Base-by-base conservation (phyloP, 2,113 vertebrate species). In the Junco hyemalis region DNA sequence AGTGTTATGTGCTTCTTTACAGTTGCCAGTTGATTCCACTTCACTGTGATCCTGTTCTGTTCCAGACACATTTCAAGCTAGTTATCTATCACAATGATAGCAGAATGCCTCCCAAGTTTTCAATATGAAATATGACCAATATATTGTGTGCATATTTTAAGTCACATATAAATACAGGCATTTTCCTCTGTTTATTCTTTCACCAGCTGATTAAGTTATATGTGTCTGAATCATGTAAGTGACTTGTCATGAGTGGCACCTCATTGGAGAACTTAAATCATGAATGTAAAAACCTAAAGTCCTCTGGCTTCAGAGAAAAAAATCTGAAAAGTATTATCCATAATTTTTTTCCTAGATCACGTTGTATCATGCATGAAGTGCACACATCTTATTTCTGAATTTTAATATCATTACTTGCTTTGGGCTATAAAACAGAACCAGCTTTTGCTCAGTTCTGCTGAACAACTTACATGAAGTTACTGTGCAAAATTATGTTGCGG, bases 401-500 rank as follows among this genome's bases (percentile, higher is more conserved):
- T 88, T 85, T 68, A 79, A 71, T 63, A 54, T 5, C 7, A 6
- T 54, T 89, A 84, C 36, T 82, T 72, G 36, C 35, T 95, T 86
- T 86, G 94, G 93, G 93, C 96, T 95, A 91, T 83, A 95, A 93
- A 93, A 69, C 28, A 68, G 33, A 54, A 94, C 8, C 44, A 69
- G 20, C 6, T 88, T 91, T 90, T 72, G 53, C 45, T 77, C 40
- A 61, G 51, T 63, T 94, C 44, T 24, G 24, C 44, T 72, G 78
- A 20, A 36, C 48, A 83, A 48, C 7, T 78, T 42, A 35, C 3
- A 76, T 65, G 35, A 73, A 44, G 11, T 2, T 6, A 38, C 3
- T 50, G 40, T 38, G 50, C 40, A 79, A 80, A 73, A 3, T 6
- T 28, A 22, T 5, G 14, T 21, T 61, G 31, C 28, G 57, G 51